Evolutionary conservation across 2,113 vertebrate genomes (phyloP), one percentile per base, ranked within the genome.

Genomic region (Pogona vitticeps): DNA sequence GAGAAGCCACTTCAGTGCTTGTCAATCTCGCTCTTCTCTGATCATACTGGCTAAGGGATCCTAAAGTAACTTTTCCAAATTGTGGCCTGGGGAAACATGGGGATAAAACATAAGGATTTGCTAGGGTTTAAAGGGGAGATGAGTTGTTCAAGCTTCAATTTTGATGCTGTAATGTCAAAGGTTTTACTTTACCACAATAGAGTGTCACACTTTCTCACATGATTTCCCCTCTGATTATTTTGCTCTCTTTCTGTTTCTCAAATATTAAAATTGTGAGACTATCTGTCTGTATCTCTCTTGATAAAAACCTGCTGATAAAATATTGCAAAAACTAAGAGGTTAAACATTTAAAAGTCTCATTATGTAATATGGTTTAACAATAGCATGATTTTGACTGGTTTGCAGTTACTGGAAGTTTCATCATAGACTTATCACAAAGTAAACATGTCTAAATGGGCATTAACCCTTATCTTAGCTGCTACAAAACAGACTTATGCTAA

Each of bases 381-480:
- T 79, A 36, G 77, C 2, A n/a, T 79, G 80, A 81, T 88, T 83
- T 68, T 70, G 78, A 56, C 67, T 79, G 42, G 23, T 56, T 42
- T 8, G 26, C 2, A 31, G 15, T 75, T 67, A 56, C 70, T 88
- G 89, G 88, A 94, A 91, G 72, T 90, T 88, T 89, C 90, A 92
- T 80, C 61, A 17, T 6, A 14, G 20, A 2, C 9, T 76, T 72
- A 33, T 82, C 72, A 79, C 2, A 0, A 79, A 83, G 77, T 28
- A 75, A 88, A 87, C 68, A 80, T 52, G 31, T 84, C 85, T 85
- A 78, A 4, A 0, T 76, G 84, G 78, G 79, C 26, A 88, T 94
- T 92, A 91, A 89, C 18, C 20, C 75, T 91, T 83, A 71, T 85
- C 18, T 82, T 86, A 71, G 28, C 71, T 33, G 13, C 31, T 80